phyloP scores from a whole-genome alignment of 2,888 invertebrate genomes.

The Pemphredon lugubris region DNA sequence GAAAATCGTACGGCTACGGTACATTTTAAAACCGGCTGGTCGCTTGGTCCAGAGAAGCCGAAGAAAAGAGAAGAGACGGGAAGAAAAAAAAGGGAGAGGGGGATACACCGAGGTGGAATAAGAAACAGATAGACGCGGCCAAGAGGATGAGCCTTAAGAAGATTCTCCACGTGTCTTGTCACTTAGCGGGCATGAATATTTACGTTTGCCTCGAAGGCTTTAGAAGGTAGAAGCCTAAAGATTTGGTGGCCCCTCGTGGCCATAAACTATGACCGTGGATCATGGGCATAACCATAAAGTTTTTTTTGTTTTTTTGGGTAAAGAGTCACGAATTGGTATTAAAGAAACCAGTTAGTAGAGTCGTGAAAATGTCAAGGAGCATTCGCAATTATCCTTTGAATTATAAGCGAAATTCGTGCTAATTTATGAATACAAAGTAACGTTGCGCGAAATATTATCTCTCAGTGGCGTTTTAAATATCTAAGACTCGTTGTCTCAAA shows the following conservation, averaged over 20 bases:
- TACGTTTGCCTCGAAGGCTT: constrained; percentile 46
- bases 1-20: constrained; percentile 15
- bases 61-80: constrained; percentile 1
- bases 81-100: neutral
- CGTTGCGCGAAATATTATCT: too few relatives aligned
- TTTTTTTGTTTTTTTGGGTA: constrained; percentile 1
- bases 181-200: constrained; percentile 66
- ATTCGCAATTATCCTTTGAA: neutral
- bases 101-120: neutral
- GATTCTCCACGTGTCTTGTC: constrained; percentile 55
- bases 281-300: constrained; percentile 14
- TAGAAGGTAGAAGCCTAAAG: constrained; percentile 32
- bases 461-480: too few relatives aligned
- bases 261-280: constrained; percentile 42
- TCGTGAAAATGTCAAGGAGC: neutral
- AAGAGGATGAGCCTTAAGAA: constrained; percentile 15
- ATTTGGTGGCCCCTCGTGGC: constrained; percentile 41
- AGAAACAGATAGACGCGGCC: neutral
- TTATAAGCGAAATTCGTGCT: too few relatives aligned
- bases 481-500: too few relatives aligned
- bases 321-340: constrained; percentile 17
- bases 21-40: constrained; percentile 35
- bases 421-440: too few relatives aligned
- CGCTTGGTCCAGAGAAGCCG: constrained; percentile 11
- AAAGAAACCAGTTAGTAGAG: neutral